These are phyloP conservation scores for Merluccius polli DNA, from an alignment of 2,797 vertebrate species.

Conservation along the genomic window DNA sequence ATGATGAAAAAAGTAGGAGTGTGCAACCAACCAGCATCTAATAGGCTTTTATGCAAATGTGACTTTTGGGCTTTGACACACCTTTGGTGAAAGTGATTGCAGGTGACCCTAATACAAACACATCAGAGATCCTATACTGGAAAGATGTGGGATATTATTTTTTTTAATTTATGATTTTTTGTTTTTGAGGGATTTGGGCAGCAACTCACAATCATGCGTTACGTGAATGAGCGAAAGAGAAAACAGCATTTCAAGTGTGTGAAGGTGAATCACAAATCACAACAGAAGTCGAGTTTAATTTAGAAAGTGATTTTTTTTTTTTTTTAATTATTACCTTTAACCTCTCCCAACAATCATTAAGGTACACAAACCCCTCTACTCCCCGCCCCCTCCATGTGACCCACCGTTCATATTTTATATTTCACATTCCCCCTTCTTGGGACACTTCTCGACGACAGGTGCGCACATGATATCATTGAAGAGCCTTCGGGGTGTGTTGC, in stretches of 20 bases:
- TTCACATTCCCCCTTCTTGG: background rate
- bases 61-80: background rate
- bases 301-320: constrained; percentile 71
- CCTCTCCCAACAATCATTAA: constrained; percentile 50
- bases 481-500: background rate
- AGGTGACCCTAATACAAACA: background rate
- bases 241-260: background rate
- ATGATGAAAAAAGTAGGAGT: background rate
- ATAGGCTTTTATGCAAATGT: background rate
- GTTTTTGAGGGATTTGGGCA: background rate
- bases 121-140: background rate
- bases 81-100: background rate
- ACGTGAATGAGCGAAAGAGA: background rate
- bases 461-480: background rate
- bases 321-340: constrained; percentile 72
- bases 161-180: background rate
- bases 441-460: background rate
- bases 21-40: background rate
- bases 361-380: constrained; percentile 39
- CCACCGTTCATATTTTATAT: constrained; percentile 17
- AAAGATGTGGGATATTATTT: background rate
- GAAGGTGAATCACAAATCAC: constrained; percentile 25
- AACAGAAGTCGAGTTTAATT: constrained; percentile 46
- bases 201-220: background rate
- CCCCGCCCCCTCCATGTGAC: constrained; percentile 33